Percentiles rank a stretch among this genome's conserved stretches.
Conservation (phyloP, 2,888 invertebrate genomes). For the Campoplex nolae region DNA sequence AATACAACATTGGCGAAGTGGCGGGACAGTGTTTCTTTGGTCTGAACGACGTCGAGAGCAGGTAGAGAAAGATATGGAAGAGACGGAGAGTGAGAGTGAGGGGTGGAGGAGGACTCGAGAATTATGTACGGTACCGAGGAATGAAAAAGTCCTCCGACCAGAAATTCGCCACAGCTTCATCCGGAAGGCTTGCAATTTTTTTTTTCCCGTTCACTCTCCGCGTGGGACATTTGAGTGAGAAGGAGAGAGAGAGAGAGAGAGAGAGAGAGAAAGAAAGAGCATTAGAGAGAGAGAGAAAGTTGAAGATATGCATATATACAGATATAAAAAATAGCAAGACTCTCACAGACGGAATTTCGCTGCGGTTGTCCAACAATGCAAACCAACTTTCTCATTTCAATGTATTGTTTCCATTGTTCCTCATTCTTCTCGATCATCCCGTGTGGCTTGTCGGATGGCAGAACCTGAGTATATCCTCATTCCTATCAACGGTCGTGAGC, state of each 20-base stretch:
- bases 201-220: slow-evolving; percentile 33
- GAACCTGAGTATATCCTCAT: slow-evolving; percentile 67
- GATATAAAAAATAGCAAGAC: slow-evolving; percentile 45
- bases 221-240: slow-evolving; percentile 36
- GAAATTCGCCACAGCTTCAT: slow-evolving; percentile 69
- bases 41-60: slow-evolving; percentile 74
- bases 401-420: slow-evolving; percentile 82
- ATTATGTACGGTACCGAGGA: slow-evolving; percentile 62
- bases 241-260: slow-evolving; percentile 41
- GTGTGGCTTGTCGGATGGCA: slow-evolving; percentile 71
- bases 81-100: neutral
- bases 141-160: slow-evolving; percentile 76
- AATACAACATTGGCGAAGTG: slow-evolving; percentile 64
- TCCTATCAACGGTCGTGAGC: slow-evolving; percentile 58
- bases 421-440: slow-evolving; percentile 75
- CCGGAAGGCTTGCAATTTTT: slow-evolving; percentile 64
- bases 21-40: slow-evolving; percentile 71
- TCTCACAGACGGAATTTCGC: slow-evolving; percentile 70
- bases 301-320: neutral
- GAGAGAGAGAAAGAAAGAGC: slow-evolving; percentile 38
- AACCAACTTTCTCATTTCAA: slow-evolving; percentile 83
- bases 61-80: slow-evolving; percentile 24
- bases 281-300: slow-evolving; percentile 33
- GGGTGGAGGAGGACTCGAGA: neutral
- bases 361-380: slow-evolving; percentile 81